These are phyloP conservation scores for Anabacerthia variegaticeps DNA, from an alignment of 2,797 vertebrate species.

Conservation along the genomic window DNA sequence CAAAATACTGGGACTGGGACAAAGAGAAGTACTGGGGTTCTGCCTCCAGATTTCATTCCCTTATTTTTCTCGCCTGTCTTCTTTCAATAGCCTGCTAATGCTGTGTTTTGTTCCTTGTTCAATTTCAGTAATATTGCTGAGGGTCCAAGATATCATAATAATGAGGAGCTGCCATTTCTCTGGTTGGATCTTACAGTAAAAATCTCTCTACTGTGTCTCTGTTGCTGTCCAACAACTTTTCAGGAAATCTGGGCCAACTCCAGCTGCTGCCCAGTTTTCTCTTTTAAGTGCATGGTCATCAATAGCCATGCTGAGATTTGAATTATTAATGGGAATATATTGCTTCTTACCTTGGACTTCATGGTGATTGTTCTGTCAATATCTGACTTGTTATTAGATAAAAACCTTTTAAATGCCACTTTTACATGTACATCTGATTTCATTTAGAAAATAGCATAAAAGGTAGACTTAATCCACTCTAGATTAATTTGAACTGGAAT, in stretches of 20 bases:
- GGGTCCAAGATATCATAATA: neutral
- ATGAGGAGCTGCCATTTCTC: neutral
- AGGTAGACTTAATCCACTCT: neutral
- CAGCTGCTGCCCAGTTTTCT: neutral
- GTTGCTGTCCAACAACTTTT: neutral
- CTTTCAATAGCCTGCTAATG: neutral
- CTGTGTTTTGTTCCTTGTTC: neutral
- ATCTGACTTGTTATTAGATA: slow-evolving; percentile 25
- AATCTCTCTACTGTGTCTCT: neutral
- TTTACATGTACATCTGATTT: slow-evolving; percentile 40
- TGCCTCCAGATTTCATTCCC: neutral
- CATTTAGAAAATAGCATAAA: slow-evolving; percentile 37
- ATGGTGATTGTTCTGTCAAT: slow-evolving; percentile 21
- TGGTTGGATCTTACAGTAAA: neutral
- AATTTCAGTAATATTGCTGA: neutral
- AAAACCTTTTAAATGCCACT: slow-evolving; percentile 43
- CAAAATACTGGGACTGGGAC: neutral
- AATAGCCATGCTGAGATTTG: slow-evolving; percentile 5
- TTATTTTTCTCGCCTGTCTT: neutral
- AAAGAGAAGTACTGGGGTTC: neutral
- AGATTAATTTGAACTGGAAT: slow-evolving; percentile 9
- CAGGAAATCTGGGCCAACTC: neutral
- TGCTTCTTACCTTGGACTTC: slow-evolving; percentile 37
- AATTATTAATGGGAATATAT: slow-evolving; percentile 50
- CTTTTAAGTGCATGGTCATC: slow-evolving; percentile 16